Percentiles rank a stretch among this genome's conserved stretches.
These are phyloP conservation scores for Rattus rattus DNA, from an alignment of 2,113 vertebrate genomes.

Conservation along the genomic window DNA sequence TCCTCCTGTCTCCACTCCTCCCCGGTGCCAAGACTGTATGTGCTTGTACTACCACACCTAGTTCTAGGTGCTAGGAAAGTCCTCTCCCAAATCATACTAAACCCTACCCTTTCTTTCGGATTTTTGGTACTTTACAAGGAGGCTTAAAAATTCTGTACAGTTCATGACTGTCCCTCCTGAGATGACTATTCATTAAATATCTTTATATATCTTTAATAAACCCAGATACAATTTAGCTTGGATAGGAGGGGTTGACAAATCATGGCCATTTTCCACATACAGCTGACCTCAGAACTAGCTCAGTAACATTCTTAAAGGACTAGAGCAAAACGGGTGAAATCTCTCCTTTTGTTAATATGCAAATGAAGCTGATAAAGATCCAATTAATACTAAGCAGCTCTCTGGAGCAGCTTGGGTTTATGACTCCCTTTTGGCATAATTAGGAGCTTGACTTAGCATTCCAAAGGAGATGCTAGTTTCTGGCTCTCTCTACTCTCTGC, in stretches of 20 bases:
- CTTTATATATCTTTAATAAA: background rate
- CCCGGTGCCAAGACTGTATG: background rate
- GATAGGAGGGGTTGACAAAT: background rate
- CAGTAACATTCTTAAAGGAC: slow-evolving; percentile 4
- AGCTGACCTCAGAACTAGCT: slow-evolving; percentile 14
- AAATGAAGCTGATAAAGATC: background rate
- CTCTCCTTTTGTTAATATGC: slow-evolving; percentile 2
- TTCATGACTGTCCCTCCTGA: background rate
- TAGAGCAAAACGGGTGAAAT: background rate
- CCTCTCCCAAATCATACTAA: background rate
- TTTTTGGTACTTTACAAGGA: background rate
- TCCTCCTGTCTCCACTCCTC: background rate
- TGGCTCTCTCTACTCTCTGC: background rate
- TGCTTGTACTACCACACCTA: background rate
- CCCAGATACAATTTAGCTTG: background rate
- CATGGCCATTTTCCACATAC: slow-evolving; percentile 6
- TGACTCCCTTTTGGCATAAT: slow-evolving; percentile 50
- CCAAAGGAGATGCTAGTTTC: background rate
- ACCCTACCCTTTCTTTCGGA: background rate
- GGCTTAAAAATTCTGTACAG: background rate
- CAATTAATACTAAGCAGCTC: background rate
- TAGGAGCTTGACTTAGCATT: slow-evolving; percentile 11
- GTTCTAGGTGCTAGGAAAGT: background rate
- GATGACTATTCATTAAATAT: background rate
- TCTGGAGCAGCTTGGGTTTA: background rate